Evolutionary conservation across 1,140 invertebrate species (phyloP).

Genomic region (Caenorhabditis latens): DNA sequence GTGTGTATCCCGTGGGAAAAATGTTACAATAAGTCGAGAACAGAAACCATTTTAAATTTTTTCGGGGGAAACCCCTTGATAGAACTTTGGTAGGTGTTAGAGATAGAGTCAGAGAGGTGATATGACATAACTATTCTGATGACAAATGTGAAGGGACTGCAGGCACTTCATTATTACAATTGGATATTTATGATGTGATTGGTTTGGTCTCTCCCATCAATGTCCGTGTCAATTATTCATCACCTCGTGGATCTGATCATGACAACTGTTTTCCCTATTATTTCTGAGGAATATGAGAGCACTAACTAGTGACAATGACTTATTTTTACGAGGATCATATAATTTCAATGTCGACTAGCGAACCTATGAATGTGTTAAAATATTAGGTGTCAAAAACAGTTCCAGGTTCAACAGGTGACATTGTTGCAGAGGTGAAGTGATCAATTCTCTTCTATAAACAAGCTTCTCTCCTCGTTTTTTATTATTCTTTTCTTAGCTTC

Average conservation of each 20-base stretch:
- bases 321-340: too few relatives aligned
- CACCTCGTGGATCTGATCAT: background rate
- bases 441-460: background rate
- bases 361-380: too few relatives aligned
- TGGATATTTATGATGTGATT: constrained; percentile 29
- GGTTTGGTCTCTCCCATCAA: constrained; percentile 1
- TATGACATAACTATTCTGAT: constrained; percentile 16
- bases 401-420: background rate
- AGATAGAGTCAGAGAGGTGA: background rate
- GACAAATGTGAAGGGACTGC: background rate
- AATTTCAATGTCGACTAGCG: too few relatives aligned
- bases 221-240: constrained; percentile 35
- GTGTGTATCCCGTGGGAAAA: constrained; percentile 41
- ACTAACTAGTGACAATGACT: background rate
- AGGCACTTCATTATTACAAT: constrained; percentile 26
- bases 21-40: constrained; percentile 14
- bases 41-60: background rate
- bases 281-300: constrained; percentile 4
- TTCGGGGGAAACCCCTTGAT: background rate
- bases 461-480: background rate
- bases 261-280: constrained; percentile 8
- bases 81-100: background rate
- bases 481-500: constrained; percentile 27
- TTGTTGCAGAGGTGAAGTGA: background rate
- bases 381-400: background rate